Evolutionary conservation across 2,888 invertebrate species (phyloP).

Genomic region (Cerceris ruficornis): DNA sequence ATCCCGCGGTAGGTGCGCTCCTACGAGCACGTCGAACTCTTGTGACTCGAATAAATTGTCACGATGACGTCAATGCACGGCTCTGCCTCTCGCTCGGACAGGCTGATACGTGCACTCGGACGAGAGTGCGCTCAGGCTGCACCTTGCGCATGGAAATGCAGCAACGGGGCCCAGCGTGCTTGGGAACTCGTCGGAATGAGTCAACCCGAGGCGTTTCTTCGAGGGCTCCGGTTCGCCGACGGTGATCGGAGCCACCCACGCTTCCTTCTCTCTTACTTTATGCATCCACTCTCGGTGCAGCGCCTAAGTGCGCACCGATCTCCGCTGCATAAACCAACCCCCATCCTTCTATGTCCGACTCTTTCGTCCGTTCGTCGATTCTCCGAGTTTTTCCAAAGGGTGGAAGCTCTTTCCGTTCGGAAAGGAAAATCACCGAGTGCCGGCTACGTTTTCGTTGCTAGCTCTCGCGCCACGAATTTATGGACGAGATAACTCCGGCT

Average conservation of each 20-base stretch:
- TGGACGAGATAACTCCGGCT: slow-evolving; percentile 32
- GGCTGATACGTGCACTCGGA: slow-evolving; percentile 48
- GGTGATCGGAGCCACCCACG: slow-evolving; percentile 52
- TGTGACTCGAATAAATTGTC: slow-evolving; percentile 61
- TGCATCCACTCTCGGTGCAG: background rate
- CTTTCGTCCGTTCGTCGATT: slow-evolving; percentile 21
- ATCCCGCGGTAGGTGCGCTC: background rate
- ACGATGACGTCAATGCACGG: slow-evolving; percentile 64
- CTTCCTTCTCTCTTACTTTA: slow-evolving; percentile 12
- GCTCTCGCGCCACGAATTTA: slow-evolving; percentile 25
- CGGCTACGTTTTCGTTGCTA: too few relatives aligned
- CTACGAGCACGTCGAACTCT: slow-evolving; percentile 57
- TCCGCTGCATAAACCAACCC: background rate
- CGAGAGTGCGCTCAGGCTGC: slow-evolving; percentile 56
- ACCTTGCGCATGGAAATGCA: slow-evolving; percentile 61
- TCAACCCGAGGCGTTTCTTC: slow-evolving; percentile 52
- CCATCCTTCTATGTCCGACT: background rate
- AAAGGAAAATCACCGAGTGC: too few relatives aligned
- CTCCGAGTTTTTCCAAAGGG: slow-evolving; percentile 19
- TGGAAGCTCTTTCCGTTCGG: background rate
- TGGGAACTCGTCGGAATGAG: slow-evolving; percentile 46
- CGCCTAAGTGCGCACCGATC: background rate
- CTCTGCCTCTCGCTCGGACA: slow-evolving; percentile 52
- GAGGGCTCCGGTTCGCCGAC: slow-evolving; percentile 22
- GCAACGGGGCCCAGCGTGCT: slow-evolving; percentile 7